Evolutionary conservation across 2,797 vertebrate genomes (phyloP).

Genomic region (Eurystomus glaucurus): DNA sequence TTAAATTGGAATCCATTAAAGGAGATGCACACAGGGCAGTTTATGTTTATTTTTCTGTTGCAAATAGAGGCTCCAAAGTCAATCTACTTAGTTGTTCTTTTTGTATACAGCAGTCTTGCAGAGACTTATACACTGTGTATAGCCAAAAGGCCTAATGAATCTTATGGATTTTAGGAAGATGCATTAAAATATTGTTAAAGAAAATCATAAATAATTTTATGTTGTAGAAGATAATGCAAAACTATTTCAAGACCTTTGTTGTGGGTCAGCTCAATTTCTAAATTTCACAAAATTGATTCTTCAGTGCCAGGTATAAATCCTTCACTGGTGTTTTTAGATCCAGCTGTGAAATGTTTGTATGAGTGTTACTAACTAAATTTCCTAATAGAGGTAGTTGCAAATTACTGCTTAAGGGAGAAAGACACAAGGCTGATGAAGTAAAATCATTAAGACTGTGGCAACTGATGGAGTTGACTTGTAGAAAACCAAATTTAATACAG

Average conservation of each 20-base stretch:
- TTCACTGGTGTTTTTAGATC: neutral
- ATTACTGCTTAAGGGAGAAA: neutral
- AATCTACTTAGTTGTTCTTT: neutral
- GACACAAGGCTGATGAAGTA: neutral
- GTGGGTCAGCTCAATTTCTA: neutral
- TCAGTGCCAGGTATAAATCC: neutral
- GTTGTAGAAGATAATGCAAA: neutral
- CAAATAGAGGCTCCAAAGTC: neutral
- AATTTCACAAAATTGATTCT: neutral
- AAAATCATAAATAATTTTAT: neutral
- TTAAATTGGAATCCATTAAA: neutral
- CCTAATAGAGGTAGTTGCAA: neutral
- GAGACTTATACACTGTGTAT: neutral
- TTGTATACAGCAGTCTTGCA: neutral
- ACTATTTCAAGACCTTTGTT: neutral
- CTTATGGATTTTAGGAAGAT: neutral
- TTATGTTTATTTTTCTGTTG: constrained; percentile 38
- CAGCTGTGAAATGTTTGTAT: neutral
- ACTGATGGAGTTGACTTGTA: neutral
- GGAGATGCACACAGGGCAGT: neutral
- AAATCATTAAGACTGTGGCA: neutral
- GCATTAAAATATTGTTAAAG: neutral
- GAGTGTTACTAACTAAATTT: neutral
- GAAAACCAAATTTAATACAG: neutral
- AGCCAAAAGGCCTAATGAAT: neutral